phyloP scores from a whole-genome alignment of 2,888 invertebrate genomes.

The Amorpha juglandis region DNA sequence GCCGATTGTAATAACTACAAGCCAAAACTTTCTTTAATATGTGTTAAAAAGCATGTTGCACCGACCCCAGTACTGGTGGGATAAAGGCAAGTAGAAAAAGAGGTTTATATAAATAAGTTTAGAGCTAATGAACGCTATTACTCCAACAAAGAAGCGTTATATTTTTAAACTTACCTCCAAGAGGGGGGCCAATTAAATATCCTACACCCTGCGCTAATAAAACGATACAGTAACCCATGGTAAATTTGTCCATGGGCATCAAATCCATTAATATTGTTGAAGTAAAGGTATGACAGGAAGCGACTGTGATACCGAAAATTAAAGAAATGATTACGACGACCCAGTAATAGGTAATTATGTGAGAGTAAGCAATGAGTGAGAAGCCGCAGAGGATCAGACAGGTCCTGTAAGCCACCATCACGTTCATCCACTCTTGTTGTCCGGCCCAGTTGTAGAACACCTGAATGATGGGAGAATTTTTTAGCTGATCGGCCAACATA shows the following conservation, averaged over 20 bases:
- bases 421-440: slow-evolving; percentile 93
- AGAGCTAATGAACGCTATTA: too few relatives aligned
- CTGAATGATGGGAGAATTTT: slow-evolving; percentile 61
- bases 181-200: slow-evolving; percentile 95
- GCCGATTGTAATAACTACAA: too few relatives aligned
- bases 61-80: too few relatives aligned
- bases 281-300: slow-evolving; percentile 95
- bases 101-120: too few relatives aligned
- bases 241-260: slow-evolving; percentile 95
- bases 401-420: slow-evolving; percentile 91
- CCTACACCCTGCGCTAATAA: slow-evolving; percentile 96
- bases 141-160: neutral
- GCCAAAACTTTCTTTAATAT: too few relatives aligned
- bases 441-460: slow-evolving; percentile 94
- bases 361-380: slow-evolving; percentile 85
- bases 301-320: slow-evolving; percentile 94
- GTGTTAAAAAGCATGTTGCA: too few relatives aligned
- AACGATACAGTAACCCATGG: slow-evolving; percentile 95
- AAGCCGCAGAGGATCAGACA: slow-evolving; percentile 89
- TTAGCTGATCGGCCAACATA: too few relatives aligned
- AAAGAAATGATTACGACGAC: slow-evolving; percentile 80
- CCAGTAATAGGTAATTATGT: slow-evolving; percentile 79
- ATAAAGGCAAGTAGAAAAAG: too few relatives aligned
- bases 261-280: slow-evolving; percentile 95
- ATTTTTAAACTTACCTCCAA: slow-evolving; percentile 87